Percentiles rank a stretch among this genome's conserved stretches.
phyloP scores from a whole-genome alignment of 2,888 invertebrate species.

The Caenorhabditis drosophilae region DNA sequence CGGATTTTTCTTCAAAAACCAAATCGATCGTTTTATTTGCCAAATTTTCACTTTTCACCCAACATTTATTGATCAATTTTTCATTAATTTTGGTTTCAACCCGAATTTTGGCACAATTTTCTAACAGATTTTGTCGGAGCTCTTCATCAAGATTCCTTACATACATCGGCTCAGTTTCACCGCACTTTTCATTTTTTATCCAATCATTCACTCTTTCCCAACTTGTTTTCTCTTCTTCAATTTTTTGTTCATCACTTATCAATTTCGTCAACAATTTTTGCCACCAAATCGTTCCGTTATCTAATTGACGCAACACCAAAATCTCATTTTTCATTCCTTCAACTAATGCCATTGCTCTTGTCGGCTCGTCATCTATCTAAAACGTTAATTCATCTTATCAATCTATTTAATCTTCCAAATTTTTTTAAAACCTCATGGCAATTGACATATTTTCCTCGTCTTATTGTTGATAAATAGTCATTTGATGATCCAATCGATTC shows the following conservation, averaged over 20 bases:
- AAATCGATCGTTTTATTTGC: too few species aligned
- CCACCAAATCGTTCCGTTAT: constrained; percentile 38
- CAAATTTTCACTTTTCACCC: too few species aligned
- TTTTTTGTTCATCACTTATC: constrained; percentile 8
- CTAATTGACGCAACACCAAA: constrained; percentile 21
- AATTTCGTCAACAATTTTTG: constrained; percentile 11
- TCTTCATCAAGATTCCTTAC: constrained; percentile 13
- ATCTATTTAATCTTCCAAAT: not conserved
- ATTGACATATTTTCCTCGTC: constrained; percentile 16
- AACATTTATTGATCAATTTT: too few species aligned
- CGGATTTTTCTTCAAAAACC: too few species aligned
- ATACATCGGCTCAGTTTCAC: constrained; percentile 16
- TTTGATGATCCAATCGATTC: constrained; percentile 5
- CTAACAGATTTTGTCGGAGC: constrained; percentile 3
- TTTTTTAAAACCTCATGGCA: not conserved
- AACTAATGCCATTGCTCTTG: constrained; percentile 22
- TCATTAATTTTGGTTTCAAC: too few species aligned
- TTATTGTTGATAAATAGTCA: constrained; percentile 5
- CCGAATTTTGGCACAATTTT: too few species aligned
- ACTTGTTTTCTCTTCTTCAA: constrained; percentile 10
- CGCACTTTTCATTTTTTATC: constrained; percentile 5
- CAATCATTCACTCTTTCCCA: constrained; percentile 5
- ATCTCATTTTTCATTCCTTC: constrained; percentile 1
- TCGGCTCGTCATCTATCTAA: constrained; percentile 11
- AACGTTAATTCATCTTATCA: not conserved